These are phyloP conservation scores for Dissostichus mawsoni DNA, from an alignment of 2,113 vertebrate species.

Conservation along the genomic window DNA sequence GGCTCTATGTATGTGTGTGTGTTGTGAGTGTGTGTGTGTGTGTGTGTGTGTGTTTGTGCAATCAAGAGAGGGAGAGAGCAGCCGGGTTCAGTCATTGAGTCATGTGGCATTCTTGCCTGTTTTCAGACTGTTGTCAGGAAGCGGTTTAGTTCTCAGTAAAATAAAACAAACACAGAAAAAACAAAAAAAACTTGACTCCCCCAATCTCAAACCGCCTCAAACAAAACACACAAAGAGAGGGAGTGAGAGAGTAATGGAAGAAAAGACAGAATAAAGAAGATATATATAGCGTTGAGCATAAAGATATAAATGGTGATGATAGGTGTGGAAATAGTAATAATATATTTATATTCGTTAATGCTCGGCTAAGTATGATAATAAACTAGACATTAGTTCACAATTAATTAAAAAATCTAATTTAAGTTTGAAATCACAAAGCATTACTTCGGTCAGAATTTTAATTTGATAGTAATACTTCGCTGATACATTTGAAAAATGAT, in stretches of 20 bases:
- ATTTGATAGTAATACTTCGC: no score
- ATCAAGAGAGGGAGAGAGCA: conserved; percentile 34
- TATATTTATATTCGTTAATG: not conserved
- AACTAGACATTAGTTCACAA: not conserved
- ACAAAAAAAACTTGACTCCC: not conserved
- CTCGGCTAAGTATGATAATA: not conserved
- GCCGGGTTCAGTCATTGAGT: conserved; percentile 78
- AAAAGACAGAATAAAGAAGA: conserved; percentile 12
- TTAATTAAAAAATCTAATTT: conserved; percentile 2
- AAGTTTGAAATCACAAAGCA: not conserved
- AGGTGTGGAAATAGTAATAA: not conserved
- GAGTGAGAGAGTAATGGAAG: not conserved
- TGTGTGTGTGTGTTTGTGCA: conserved; percentile 24
- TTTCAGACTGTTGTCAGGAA: conserved; percentile 84
- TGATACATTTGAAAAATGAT: conserved; percentile 11
- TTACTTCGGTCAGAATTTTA: not conserved
- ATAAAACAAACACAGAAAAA: conserved; percentile 69
- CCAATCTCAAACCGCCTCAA: conserved; percentile 15
- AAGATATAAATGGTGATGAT: not conserved
- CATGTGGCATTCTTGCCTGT: conserved; percentile 83
- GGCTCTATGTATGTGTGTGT: conserved; percentile 21
- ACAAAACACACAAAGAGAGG: conserved; percentile 41
- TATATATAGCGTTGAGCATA: not conserved
- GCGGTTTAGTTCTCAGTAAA: conserved; percentile 72
- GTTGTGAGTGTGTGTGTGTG: not conserved